These are phyloP conservation scores for Heterotis niloticus DNA, from an alignment of 2,113 vertebrate genomes.

Conservation along the genomic window DNA sequence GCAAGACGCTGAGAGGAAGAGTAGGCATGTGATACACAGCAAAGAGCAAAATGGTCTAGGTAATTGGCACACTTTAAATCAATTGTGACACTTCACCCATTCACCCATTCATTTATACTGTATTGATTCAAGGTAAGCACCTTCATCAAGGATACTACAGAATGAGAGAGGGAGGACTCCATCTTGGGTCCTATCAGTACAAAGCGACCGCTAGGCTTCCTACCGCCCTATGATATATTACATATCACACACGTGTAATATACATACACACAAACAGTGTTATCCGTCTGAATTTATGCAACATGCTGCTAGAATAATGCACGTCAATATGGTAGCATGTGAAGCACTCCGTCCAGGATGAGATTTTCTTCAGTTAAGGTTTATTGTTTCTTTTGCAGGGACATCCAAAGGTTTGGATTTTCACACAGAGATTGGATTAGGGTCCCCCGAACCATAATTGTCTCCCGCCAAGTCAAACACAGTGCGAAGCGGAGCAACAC, in stretches of 20 bases:
- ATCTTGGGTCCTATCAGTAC: too few relatives aligned
- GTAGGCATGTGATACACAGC: neutral
- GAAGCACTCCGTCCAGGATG: neutral
- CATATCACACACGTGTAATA: too few relatives aligned
- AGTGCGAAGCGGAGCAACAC: neutral
- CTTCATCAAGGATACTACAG: too few relatives aligned
- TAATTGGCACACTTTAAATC: neutral
- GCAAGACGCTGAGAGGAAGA: neutral
- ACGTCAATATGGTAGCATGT: neutral
- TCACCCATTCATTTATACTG: too few relatives aligned
- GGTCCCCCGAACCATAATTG: slow-evolving; percentile 46
- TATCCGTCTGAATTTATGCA: neutral
- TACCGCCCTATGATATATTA: neutral
- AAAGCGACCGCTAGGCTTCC: too few relatives aligned
- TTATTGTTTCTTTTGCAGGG: slow-evolving; percentile 45
- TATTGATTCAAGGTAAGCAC: too few relatives aligned
- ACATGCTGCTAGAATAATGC: neutral
- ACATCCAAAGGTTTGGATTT: slow-evolving; percentile 56
- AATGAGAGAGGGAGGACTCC: too few relatives aligned
- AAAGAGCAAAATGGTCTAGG: neutral
- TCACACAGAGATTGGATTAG: slow-evolving; percentile 66
- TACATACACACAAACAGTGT: too few relatives aligned
- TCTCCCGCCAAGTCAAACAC: slow-evolving; percentile 46
- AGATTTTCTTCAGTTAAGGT: slow-evolving; percentile 29
- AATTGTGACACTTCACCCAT: too few relatives aligned